A percentile compares a stretch with the other conserved stretches of the same genome.
Conservation (phyloP, 2,888 invertebrate genomes). For the Esperia sulphurella region DNA sequence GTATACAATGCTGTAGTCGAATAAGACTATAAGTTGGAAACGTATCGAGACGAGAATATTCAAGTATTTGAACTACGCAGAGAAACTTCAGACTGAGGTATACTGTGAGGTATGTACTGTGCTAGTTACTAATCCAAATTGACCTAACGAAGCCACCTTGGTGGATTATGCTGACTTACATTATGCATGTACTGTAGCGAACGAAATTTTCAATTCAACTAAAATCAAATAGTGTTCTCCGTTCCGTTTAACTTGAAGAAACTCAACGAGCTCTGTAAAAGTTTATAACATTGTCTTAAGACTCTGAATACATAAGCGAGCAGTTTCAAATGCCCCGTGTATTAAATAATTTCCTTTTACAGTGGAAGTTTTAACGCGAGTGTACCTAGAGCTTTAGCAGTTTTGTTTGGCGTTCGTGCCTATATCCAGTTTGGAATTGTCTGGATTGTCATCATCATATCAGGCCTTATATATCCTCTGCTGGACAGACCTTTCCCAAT, state of each 20-base stretch:
- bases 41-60: no score
- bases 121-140: constrained; percentile 3
- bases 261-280: constrained; percentile 36
- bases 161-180: constrained; percentile 11
- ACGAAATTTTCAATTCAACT: constrained; percentile 44
- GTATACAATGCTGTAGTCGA: no score
- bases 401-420: neutral
- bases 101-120: neutral
- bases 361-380: constrained; percentile 8
- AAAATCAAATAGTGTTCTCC: constrained; percentile 50
- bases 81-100: no score
- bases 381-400: neutral
- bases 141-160: constrained; percentile 14
- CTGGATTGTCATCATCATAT: no score
- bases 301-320: constrained; percentile 52
- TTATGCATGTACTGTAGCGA: constrained; percentile 20
- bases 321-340: constrained; percentile 32
- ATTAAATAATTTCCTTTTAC: constrained; percentile 37
- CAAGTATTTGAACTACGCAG: no score
- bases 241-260: constrained; percentile 43
- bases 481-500: no score
- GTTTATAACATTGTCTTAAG: constrained; percentile 49
- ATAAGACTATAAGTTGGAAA: no score
- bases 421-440: no score
- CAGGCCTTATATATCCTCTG: no score